A percentile compares a stretch with the other conserved stretches of the same genome.
Evolutionary conservation across 2,888 invertebrate genomes (phyloP).

Genomic region (Troilus luridus): DNA sequence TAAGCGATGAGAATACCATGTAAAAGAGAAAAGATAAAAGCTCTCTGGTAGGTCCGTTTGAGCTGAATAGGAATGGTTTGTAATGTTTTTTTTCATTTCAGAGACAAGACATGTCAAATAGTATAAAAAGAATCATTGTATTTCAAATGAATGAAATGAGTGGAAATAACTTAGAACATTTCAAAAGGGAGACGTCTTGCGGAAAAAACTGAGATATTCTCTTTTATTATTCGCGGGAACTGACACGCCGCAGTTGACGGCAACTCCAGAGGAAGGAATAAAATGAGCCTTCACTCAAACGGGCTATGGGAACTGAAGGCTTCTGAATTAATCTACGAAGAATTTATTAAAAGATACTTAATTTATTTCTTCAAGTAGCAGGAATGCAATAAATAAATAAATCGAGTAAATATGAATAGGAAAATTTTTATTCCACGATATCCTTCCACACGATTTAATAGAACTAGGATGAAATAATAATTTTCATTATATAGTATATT

Average conservation of each 20-base stretch:
- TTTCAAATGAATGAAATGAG: background rate
- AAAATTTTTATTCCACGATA: too few relatives aligned
- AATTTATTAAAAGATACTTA: background rate
- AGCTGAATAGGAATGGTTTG: background rate
- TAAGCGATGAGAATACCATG: too few relatives aligned
- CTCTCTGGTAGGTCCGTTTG: background rate
- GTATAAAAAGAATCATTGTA: background rate
- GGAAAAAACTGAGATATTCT: background rate
- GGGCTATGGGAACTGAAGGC: background rate
- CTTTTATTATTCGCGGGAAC: background rate
- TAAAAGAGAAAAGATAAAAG: too few relatives aligned
- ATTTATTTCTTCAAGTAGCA: background rate
- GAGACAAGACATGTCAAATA: background rate
- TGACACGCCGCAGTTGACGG: background rate
- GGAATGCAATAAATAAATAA: too few relatives aligned
- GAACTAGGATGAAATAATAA: too few relatives aligned
- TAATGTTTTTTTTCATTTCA: background rate
- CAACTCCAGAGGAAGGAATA: background rate
- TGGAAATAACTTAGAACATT: background rate
- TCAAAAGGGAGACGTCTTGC: background rate
- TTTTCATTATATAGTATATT: too few relatives aligned
- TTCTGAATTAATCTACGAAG: background rate
- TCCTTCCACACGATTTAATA: too few relatives aligned
- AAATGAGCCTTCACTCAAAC: conserved; percentile 14
- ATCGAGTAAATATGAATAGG: too few relatives aligned